Base-by-base conservation (phyloP, 2,888 invertebrate species). In the Limnephilus marmoratus region DNA sequence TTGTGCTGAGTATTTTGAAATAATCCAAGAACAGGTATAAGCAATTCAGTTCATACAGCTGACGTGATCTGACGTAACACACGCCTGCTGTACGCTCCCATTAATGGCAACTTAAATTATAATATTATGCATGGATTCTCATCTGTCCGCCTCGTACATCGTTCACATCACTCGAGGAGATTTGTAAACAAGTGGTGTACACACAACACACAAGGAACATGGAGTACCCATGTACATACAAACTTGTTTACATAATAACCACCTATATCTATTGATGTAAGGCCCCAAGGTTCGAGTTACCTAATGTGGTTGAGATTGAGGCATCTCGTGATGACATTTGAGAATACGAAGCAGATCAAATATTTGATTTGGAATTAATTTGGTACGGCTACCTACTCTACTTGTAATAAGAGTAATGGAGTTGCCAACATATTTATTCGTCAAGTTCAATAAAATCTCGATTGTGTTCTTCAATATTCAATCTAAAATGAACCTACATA, bases 261-360 rank as follows among this genome's bases (percentile, higher is more conserved):
- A 68, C 68, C 24, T n/a, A 68, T 24, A 24, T 4, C 7, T 68
- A n/a, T 24, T 18, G 15, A 53, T 49, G 15, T 49, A 49, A 68
- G 24, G 24, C 24, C 68, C 68, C 68, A 2, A 68, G 68, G 68
- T 24, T 68, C n/a, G n/a, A 68, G 68, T 68, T 68, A 68, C 68
- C 68, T 68, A 68, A 68, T 68, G 68, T 9, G 68, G 68, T 68
- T 68, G 68, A n/a, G 68, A 68, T 68, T 24, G 68, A 68, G n/a
- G 68, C 68, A 68, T 68, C 68, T n/a, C 24, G 68, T 68, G n/a
- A 68, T 24, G 68, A 68, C 68, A 68, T 68, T 68, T 68, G 24
- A 68, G 68, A 68, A 68, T n/a, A 68, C 68, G 68, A 68, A 68
- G 68, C 68, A 68, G 68, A 68, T 68, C 68, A 68, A 68, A 68